Base-by-base conservation (phyloP, 2,797 vertebrate species). In the Acipenser transmontanus region DNA sequence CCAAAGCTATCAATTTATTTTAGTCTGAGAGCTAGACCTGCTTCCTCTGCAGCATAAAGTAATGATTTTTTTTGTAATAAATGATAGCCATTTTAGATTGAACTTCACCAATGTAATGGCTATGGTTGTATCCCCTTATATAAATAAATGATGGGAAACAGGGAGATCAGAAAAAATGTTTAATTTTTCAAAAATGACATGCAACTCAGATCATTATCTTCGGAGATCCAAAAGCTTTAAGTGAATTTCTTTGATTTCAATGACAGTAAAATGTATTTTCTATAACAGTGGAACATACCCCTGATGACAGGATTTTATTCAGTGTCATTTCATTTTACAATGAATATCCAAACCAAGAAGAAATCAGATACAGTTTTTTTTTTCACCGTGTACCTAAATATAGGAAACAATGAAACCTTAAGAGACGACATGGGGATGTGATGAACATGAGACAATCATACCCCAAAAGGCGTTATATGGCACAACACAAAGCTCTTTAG, bases 131-230 rank as follows among this genome's bases (percentile, higher is more conserved):
- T 69, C 69, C 64, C 75, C 68, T 63, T 67, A 59, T 74, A 78
- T 86, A 84, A 84, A 86, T 87, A 83, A 82, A 84, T 78, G 77
- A 78, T n/a, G 61, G 71, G 6, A 70, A 74, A 71, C 70, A 10
- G 54, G 73, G 74, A 72, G 75, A 78, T 70, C 76, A 83, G 80
- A 77, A 51, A 73, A 75, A 82, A 49, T 72, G 75, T 80, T 79
- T 73, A 74, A 82, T 84, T 84, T 81, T 78, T 79, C 82, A 78
- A 77, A 78, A 80, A 75, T 80, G 78, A 83, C 80, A 70, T 14
- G 66, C 57, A 66, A 72, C 61, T 70, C 54, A 75, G 74, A 73
- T 75, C 76, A 73, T 80, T 74, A 77, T 69, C 73, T 72, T 76
- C 70, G 70, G 74, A 73, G 77, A 65, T 78, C 84, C 78, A 72